These are phyloP conservation scores for Smithornis capensis DNA, from an alignment of 2,113 vertebrate genomes.

Conservation along the genomic window DNA sequence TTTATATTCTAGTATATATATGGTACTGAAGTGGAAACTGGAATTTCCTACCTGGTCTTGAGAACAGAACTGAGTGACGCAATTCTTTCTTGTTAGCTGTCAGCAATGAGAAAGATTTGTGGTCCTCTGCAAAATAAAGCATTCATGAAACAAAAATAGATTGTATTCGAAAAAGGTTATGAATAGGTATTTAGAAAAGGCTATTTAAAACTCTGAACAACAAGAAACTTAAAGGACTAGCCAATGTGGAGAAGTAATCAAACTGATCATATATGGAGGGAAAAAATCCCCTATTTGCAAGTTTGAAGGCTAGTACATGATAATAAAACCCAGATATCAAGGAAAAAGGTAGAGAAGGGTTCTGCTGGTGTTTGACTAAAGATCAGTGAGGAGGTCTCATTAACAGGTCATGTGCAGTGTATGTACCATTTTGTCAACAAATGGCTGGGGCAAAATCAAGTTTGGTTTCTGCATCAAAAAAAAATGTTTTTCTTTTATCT, in stretches of 20 bases:
- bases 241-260: neutral
- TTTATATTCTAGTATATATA: neutral
- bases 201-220: neutral
- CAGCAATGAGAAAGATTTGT: neutral
- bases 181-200: neutral
- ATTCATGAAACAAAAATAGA: neutral
- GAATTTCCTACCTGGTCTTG: slow-evolving; percentile 1
- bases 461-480: neutral
- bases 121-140: neutral
- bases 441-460: neutral
- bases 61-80: neutral
- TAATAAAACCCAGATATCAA: neutral
- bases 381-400: neutral
- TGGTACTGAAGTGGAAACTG: neutral
- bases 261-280: neutral
- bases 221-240: neutral
- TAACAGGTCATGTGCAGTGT: neutral
- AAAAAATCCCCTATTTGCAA: neutral
- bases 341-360: neutral
- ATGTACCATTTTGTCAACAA: neutral
- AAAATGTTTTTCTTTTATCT: neutral
- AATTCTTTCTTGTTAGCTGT: neutral
- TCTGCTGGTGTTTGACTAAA: neutral
- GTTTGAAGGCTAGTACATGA: neutral
- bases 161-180: neutral